Percentiles rank a stretch among this genome's conserved stretches.
Conservation (phyloP, 2,113 vertebrate genomes). For the Calidris pygmaea region DNA sequence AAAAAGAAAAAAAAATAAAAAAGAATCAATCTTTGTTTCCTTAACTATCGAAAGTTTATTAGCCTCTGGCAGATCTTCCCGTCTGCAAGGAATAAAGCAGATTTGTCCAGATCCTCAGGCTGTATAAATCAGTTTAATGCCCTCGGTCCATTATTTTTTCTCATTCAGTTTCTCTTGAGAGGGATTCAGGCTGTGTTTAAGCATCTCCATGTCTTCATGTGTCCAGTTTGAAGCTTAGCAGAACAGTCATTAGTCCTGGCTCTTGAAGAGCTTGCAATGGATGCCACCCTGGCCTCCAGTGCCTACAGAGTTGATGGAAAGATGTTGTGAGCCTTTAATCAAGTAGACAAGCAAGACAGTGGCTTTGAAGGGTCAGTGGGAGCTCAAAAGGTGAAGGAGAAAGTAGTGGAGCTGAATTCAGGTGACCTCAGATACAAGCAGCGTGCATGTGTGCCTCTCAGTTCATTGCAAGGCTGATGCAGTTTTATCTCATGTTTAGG, state of each 20-base stretch:
- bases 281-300: background rate
- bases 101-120: background rate
- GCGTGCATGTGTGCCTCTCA: background rate
- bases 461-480: background rate
- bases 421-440: background rate
- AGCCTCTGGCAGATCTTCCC: constrained; percentile 28
- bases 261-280: background rate
- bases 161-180: background rate
- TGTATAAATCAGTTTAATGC: constrained; percentile 7
- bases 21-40: constrained; percentile 22
- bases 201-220: background rate
- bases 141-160: background rate
- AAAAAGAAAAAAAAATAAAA: background rate
- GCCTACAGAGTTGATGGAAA: background rate
- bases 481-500: background rate
- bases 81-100: constrained; percentile 25
- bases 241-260: background rate
- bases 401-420: background rate
- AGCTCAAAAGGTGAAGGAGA: background rate
- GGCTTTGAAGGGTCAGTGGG: background rate
- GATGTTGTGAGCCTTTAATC: background rate
- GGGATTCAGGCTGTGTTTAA: background rate
- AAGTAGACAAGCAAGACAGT: background rate
- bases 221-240: background rate
- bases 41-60: constrained; percentile 1